Evolutionary conservation across 2,888 invertebrate species (phyloP).

Genomic region (Torymus auratus): DNA sequence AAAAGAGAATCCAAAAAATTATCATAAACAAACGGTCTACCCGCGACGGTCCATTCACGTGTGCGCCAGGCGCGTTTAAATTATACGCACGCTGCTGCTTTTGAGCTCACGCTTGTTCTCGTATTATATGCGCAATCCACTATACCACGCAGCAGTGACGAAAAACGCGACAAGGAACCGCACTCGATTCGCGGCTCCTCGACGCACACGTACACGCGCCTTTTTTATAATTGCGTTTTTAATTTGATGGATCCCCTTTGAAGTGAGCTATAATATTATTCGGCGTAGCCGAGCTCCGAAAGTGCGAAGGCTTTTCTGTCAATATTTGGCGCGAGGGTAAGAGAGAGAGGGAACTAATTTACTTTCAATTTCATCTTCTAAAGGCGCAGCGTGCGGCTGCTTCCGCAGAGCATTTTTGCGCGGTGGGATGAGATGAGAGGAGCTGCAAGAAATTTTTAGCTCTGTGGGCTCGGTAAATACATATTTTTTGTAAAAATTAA

Average conservation of each 20-base stretch:
- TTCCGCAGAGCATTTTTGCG: neutral
- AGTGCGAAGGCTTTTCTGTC: slow-evolving; percentile 12
- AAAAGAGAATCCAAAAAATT: too few species aligned
- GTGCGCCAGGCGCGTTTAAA: too few species aligned
- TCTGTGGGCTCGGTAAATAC: too few species aligned
- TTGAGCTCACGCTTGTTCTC: too few species aligned
- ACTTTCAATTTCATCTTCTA: slow-evolving; percentile 65
- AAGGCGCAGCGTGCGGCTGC: slow-evolving; percentile 43
- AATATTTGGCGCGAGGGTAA: neutral
- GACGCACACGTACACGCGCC: slow-evolving; percentile 43
- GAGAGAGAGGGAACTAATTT: slow-evolving; percentile 63
- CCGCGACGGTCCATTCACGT: too few species aligned
- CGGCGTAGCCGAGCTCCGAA: slow-evolving; percentile 24
- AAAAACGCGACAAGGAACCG: neutral
- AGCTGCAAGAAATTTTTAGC: too few species aligned
- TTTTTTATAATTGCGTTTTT: slow-evolving; percentile 76
- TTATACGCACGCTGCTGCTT: too few species aligned
- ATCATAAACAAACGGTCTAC: too few species aligned
- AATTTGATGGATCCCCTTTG: slow-evolving; percentile 74
- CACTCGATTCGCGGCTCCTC: too few species aligned
- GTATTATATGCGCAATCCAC: too few species aligned
- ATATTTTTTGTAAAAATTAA: too few species aligned
- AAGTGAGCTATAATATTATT: slow-evolving; percentile 64
- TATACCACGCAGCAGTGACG: neutral
- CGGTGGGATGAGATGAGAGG: neutral